phyloP scores from a whole-genome alignment of 2,113 vertebrate species.

The Vicugna pacos region DNA sequence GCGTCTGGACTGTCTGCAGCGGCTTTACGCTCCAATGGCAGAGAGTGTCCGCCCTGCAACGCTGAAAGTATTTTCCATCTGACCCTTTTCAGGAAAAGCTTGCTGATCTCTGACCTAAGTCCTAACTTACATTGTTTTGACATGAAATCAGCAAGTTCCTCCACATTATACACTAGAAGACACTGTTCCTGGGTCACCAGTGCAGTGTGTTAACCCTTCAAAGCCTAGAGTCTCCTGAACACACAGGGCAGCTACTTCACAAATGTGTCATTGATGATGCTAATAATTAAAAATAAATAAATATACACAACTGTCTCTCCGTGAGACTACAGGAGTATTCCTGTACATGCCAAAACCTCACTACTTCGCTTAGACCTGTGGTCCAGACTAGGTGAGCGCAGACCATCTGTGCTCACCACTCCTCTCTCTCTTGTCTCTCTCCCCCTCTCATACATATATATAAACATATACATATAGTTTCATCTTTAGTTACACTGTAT shows the following conservation, averaged over 20 bases:
- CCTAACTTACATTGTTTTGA: not conserved
- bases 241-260: not conserved
- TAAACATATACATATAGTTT: not conserved
- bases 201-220: not conserved
- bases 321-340: not conserved
- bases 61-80: not conserved
- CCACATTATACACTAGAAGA: not conserved
- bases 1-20: accelerated
- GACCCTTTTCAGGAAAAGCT: not conserved
- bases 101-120: not conserved
- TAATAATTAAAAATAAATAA: not conserved
- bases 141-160: not conserved
- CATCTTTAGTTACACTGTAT: not conserved
- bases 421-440: no score
- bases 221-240: not conserved
- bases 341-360: not conserved
- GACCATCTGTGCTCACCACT: not conserved
- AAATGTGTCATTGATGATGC: not conserved
- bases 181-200: not conserved
- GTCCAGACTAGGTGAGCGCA: not conserved
- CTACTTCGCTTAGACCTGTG: not conserved
- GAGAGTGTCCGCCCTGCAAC: not conserved
- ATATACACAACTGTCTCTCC: not conserved
- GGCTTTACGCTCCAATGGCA: not conserved
- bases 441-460: no score